Percentiles rank a stretch among this genome's conserved stretches.
Conservation (phyloP, 2,113 vertebrate species). For the Brienomyrus brachyistius region DNA sequence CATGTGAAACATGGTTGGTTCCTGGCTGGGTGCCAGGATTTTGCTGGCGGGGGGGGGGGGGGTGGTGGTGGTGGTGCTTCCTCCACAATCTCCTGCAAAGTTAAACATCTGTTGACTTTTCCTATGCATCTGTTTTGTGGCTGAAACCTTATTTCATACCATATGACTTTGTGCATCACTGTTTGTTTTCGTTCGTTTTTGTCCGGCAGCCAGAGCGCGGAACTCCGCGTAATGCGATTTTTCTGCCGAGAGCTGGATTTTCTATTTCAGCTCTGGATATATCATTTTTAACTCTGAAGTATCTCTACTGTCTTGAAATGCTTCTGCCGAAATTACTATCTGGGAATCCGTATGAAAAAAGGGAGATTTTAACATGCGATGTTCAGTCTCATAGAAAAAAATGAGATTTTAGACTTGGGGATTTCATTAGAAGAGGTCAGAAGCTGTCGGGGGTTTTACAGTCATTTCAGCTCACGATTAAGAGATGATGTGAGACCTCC, state of each 20-base stretch:
- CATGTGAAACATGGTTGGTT: background rate
- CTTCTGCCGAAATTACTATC: background rate
- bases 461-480: background rate
- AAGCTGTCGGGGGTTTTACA: background rate
- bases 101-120: background rate
- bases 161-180: background rate
- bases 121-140: constrained; percentile 6
- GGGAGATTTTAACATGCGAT: background rate
- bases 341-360: background rate
- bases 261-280: background rate
- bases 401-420: background rate
- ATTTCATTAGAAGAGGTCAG: background rate
- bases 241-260: background rate
- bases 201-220: background rate
- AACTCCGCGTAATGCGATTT: background rate
- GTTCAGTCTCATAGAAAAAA: background rate
- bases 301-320: background rate
- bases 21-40: background rate
- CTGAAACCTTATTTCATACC: background rate
- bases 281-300: background rate
- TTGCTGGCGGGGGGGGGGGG: background rate
- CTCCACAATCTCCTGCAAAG: background rate
- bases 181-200: background rate
- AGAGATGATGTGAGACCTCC: background rate
- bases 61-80: too few species aligned